These are phyloP conservation scores for Cirrhinus mrigala DNA, from an alignment of 2,797 vertebrate species.

Conservation along the genomic window DNA sequence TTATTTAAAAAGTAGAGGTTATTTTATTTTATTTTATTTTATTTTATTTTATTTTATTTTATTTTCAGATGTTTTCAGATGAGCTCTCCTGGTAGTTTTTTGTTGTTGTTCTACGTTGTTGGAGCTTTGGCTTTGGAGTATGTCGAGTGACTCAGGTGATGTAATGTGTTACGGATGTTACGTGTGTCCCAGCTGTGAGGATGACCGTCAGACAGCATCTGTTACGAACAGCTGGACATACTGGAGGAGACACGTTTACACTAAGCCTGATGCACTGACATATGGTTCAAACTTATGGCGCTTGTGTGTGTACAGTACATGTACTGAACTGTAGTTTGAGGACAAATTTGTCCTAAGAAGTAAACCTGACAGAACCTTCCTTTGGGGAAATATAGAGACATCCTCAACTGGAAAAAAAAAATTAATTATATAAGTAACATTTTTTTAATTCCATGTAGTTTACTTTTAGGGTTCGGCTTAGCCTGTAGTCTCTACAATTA, in stretches of 20 bases:
- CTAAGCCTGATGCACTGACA: slow-evolving; percentile 58
- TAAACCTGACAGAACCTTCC: background rate
- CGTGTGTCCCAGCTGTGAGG: slow-evolving; percentile 49
- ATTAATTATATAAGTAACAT: background rate
- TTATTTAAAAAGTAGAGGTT: no score
- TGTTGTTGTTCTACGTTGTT: background rate
- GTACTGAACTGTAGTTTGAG: background rate
- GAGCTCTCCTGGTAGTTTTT: background rate
- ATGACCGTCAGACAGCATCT: slow-evolving; percentile 67
- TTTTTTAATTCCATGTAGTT: no score
- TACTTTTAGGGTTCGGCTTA: background rate
- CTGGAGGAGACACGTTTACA: slow-evolving; percentile 51
- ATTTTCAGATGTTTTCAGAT: background rate
- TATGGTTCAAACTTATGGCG: slow-evolving; percentile 65
- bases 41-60: no score
- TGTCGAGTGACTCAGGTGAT: background rate
- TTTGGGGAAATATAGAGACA: no score
- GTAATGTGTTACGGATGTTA: slow-evolving; percentile 33
- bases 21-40: no score
- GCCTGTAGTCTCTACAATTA: background rate
- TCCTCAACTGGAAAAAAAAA: background rate
- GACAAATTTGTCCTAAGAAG: background rate
- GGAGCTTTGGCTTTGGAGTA: background rate
- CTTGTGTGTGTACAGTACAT: slow-evolving; percentile 36
- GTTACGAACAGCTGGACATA: slow-evolving; percentile 71